Conservation (phyloP, 2,797 vertebrate species). For the Natrix natrix region DNA sequence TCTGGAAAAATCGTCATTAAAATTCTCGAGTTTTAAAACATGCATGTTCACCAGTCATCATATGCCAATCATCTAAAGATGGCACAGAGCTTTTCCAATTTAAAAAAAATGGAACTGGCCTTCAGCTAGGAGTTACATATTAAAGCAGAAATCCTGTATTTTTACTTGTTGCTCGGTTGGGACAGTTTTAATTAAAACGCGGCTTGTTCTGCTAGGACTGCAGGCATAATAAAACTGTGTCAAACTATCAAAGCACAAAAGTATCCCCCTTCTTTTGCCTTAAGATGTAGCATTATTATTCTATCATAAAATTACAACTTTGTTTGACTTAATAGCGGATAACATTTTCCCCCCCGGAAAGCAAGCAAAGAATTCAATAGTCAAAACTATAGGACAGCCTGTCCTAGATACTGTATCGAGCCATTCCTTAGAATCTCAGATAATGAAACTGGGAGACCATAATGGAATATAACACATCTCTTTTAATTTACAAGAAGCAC, state of each 20-base stretch:
- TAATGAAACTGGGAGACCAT: background rate
- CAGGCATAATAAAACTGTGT: background rate
- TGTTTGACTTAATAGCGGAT: background rate
- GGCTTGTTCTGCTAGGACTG: background rate
- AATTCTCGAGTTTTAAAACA: background rate
- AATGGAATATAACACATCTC: background rate
- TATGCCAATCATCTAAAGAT: background rate
- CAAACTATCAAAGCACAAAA: background rate
- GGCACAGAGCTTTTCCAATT: background rate
- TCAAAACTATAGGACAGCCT: background rate
- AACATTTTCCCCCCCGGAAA: too few species aligned
- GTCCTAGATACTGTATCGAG: background rate
- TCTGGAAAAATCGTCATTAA: background rate
- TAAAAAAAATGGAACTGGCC: background rate
- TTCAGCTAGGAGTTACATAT: background rate
- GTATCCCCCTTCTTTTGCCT: background rate
- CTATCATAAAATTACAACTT: too few species aligned
- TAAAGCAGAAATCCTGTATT: background rate
- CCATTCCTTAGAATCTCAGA: background rate
- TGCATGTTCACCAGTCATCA: background rate
- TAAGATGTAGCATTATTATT: background rate
- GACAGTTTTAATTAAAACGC: background rate
- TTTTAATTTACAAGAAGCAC: conserved; percentile 5
- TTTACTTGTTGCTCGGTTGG: background rate
- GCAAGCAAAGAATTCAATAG: background rate